Conservation (phyloP, 2,888 invertebrate genomes). For the Tenodera sinensis region DNA sequence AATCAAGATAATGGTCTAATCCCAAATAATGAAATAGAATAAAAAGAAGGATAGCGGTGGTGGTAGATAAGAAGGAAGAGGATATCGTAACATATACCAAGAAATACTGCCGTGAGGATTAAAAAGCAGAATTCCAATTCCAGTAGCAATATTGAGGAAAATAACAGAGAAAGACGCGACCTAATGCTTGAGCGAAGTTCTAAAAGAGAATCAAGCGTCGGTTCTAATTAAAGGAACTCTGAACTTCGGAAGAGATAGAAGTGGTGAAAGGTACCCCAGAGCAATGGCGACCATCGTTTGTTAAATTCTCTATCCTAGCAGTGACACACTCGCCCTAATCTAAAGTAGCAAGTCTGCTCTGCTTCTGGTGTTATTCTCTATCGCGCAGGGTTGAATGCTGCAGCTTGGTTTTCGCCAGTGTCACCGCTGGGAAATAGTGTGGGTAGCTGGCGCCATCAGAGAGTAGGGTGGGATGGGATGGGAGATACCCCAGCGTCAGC, state of each 20-base stretch:
- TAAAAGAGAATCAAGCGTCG: not conserved
- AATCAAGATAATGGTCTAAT: no score
- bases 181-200: not conserved
- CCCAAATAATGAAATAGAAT: no score
- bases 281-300: not conserved
- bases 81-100: no score
- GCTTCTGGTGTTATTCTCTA: not conserved
- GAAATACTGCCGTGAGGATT: no score
- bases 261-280: not conserved
- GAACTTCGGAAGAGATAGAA: not conserved
- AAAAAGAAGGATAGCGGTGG: no score
- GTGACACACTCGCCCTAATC: not conserved
- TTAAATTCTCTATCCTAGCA: not conserved
- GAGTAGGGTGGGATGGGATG: not conserved
- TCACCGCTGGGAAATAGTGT: not conserved
- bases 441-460: not conserved
- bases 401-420: not conserved
- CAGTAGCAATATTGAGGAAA: no score
- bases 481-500: not conserved
- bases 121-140: no score
- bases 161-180: not conserved
- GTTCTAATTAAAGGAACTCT: not conserved
- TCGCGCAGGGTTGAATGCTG: not conserved
- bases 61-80: no score
- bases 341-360: not conserved